Percentiles rank a stretch among this genome's conserved stretches.
Conservation (phyloP, 2,797 vertebrate species). For the Pantherophis vulpinus region DNA sequence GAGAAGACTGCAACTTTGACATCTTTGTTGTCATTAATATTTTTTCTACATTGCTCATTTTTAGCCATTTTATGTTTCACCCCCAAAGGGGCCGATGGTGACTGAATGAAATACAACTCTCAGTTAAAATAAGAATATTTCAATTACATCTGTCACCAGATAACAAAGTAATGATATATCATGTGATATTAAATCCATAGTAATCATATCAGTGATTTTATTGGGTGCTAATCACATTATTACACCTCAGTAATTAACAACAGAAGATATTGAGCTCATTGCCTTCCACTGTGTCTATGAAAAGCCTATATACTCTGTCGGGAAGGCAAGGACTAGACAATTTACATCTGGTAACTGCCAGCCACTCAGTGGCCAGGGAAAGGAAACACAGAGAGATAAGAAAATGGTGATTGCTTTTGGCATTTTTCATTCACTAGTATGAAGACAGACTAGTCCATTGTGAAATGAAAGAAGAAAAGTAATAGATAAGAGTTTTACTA, state of each 20-base stretch:
- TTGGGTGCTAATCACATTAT: constrained; percentile 81
- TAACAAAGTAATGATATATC: constrained; percentile 99
- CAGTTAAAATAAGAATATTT: constrained; percentile 99
- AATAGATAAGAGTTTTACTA: background rate
- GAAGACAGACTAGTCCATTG: background rate
- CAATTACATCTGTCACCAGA: constrained; percentile 98
- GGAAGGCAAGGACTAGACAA: background rate
- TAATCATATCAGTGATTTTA: constrained; percentile 89
- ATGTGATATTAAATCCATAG: constrained; percentile 98
- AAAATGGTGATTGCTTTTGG: background rate
- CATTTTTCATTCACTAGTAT: background rate
- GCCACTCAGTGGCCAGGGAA: background rate
- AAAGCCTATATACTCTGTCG: background rate
- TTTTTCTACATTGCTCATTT: constrained; percentile 71
- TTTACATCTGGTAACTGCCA: background rate
- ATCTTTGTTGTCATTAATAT: constrained; percentile 78
- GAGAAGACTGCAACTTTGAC: constrained; percentile 49
- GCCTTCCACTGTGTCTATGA: background rate
- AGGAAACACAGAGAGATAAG: background rate
- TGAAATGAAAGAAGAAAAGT: background rate
- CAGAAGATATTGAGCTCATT: constrained; percentile 67
- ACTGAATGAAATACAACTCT: constrained; percentile 90
- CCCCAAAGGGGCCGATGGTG: constrained; percentile 78
- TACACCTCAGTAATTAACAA: constrained; percentile 82
- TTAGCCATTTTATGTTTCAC: constrained; percentile 70